Conservation (phyloP, 2,113 vertebrate genomes). For the Ochotona curzoniae region DNA sequence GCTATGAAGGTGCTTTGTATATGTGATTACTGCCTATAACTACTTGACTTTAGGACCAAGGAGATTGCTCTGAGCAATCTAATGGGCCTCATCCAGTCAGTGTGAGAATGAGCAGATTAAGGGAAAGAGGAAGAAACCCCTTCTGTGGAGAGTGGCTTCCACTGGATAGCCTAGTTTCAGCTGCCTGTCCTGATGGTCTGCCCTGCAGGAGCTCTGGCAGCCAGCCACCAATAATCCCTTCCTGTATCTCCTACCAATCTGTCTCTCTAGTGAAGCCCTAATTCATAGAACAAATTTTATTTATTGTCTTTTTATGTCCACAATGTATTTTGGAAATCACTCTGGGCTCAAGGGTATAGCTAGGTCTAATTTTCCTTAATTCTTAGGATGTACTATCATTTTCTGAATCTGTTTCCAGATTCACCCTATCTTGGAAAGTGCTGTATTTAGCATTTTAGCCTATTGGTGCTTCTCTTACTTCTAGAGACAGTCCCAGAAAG, state of each 20-base stretch:
- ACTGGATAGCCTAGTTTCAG: neutral
- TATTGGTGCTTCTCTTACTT: neutral
- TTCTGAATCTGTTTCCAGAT: neutral
- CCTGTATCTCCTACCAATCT: neutral
- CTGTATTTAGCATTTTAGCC: neutral
- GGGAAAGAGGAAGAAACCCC: neutral
- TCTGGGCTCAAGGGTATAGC: neutral
- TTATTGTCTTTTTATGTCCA: conserved; percentile 24
- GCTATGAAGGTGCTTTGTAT: neutral
- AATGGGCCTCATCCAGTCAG: neutral
- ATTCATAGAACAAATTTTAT: neutral
- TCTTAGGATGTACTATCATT: neutral
- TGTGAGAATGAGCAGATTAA: neutral
- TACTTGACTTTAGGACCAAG: neutral
- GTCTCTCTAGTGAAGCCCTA: neutral
- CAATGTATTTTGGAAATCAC: neutral
- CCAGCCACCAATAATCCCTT: neutral
- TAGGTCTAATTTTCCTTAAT: neutral
- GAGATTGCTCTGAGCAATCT: neutral
- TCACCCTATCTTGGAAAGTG: neutral
- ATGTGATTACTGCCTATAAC: neutral
- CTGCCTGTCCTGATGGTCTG: neutral
- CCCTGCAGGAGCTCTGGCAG: neutral
- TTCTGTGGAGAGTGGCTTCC: neutral
- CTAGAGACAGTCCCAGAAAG: neutral